Percentiles rank a stretch among this genome's conserved stretches.
Conservation (phyloP, 1,140 invertebrate genomes). For the Hyphantria cunea region DNA sequence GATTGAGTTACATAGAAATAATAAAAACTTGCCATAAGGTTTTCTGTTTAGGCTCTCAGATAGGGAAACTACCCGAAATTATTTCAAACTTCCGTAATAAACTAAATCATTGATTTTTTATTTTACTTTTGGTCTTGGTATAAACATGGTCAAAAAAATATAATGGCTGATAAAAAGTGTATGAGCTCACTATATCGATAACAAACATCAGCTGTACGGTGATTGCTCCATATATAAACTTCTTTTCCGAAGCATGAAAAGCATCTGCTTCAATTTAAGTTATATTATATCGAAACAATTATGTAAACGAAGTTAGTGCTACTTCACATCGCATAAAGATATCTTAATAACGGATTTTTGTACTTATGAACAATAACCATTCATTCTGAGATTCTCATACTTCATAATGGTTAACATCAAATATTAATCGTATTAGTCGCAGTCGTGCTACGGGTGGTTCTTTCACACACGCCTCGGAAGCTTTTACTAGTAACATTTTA, state of each 20-base stretch:
- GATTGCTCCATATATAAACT: too few relatives aligned
- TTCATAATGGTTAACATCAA: conserved; percentile 20
- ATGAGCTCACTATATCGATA: too few relatives aligned
- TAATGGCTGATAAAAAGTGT: too few relatives aligned
- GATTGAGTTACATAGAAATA: too few relatives aligned
- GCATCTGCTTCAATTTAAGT: background rate
- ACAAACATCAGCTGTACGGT: too few relatives aligned
- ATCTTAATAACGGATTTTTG: conserved; percentile 13
- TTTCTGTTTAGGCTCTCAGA: too few relatives aligned
- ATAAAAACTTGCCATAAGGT: too few relatives aligned
- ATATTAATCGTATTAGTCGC: conserved; percentile 25
- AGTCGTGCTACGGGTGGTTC: conserved; percentile 4
- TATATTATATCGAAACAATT: background rate
- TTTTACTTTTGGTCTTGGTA: too few relatives aligned
- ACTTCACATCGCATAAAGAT: conserved; percentile 8
- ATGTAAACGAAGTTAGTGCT: conserved; percentile 4
- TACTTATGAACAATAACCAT: conserved; percentile 20
- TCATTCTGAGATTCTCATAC: conserved; percentile 18
- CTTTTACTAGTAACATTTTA: background rate
- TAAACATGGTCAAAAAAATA: too few relatives aligned
- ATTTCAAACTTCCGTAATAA: too few relatives aligned
- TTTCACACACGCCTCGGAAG: conserved; percentile 10
- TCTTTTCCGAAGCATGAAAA: background rate
- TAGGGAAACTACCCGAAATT: too few relatives aligned
- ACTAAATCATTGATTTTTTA: too few relatives aligned